Conservation (phyloP, 1,140 invertebrate species). For the Augochlora pura region DNA sequence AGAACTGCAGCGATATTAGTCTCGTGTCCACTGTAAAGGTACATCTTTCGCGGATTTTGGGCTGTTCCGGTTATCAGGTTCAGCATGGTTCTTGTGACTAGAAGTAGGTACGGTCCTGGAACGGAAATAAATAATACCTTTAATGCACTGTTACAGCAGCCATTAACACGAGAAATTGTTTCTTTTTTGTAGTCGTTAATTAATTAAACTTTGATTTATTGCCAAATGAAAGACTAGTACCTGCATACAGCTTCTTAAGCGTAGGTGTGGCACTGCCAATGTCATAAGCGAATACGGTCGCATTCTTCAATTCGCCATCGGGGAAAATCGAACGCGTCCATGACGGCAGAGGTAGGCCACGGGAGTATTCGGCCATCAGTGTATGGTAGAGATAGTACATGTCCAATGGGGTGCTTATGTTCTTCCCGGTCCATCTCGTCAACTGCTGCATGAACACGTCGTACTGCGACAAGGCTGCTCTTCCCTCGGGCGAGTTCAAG, state of each 20-base stretch:
- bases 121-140: neutral
- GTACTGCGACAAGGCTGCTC: constrained; percentile 69
- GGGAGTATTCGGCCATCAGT: constrained; percentile 75
- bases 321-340: constrained; percentile 78
- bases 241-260: constrained; percentile 75
- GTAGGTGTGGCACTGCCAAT: constrained; percentile 75
- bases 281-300: constrained; percentile 79
- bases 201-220: no score
- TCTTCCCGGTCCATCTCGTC: constrained; percentile 72
- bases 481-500: constrained; percentile 72
- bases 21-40: constrained; percentile 85
- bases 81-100: constrained; percentile 79
- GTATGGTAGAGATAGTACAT: constrained; percentile 80
- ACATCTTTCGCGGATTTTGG: constrained; percentile 77
- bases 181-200: no score
- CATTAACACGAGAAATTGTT: no score
- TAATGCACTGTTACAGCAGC: no score
- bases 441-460: constrained; percentile 72
- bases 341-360: constrained; percentile 67
- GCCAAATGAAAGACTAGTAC: constrained; percentile 67
- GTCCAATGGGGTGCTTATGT: constrained; percentile 77
- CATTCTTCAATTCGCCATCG: constrained; percentile 78
- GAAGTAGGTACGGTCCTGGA: constrained; percentile 80
- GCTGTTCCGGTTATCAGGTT: constrained; percentile 70
- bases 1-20: constrained; percentile 85